Percentiles rank a stretch among this genome's conserved stretches.
These are phyloP conservation scores for Stramonita haemastoma DNA, from an alignment of 2,888 invertebrate species.

Conservation along the genomic window DNA sequence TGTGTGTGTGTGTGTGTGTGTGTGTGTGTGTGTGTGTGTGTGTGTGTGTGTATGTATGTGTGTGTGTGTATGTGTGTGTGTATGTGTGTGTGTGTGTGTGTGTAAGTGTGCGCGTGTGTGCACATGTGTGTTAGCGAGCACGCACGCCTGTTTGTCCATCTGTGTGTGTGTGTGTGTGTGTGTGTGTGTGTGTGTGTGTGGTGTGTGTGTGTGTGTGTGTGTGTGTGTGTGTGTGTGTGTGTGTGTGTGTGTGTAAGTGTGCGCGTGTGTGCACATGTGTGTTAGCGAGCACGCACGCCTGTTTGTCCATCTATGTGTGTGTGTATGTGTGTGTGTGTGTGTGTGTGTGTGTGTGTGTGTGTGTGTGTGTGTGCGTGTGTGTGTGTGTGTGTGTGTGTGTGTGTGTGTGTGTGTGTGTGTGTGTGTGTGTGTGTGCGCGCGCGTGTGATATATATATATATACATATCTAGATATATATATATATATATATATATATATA, in stretches of 20 bases:
- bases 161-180: not conserved
- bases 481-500: too few species aligned
- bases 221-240: not conserved
- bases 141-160: not conserved
- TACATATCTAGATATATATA: too few species aligned
- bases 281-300: too few species aligned
- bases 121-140: not conserved
- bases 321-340: not conserved
- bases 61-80: not conserved
- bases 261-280: not conserved
- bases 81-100: not conserved
- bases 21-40: not conserved
- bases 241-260: not conserved
- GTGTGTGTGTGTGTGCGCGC: not conserved
- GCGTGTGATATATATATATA: not conserved
- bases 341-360: slow-evolving; percentile 1
- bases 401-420: not conserved
- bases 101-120: not conserved
- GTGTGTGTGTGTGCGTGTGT: not conserved
- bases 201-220: not conserved
- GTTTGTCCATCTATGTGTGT: not conserved
- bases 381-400: not conserved
- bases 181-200: slow-evolving; percentile 1
- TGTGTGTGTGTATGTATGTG: not conserved
- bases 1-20: not conserved